Evolutionary conservation across 1,140 invertebrate genomes (phyloP), one percentile per base, ranked within the genome.

Genomic region (Trichomalopsis sarcophagae): DNA sequence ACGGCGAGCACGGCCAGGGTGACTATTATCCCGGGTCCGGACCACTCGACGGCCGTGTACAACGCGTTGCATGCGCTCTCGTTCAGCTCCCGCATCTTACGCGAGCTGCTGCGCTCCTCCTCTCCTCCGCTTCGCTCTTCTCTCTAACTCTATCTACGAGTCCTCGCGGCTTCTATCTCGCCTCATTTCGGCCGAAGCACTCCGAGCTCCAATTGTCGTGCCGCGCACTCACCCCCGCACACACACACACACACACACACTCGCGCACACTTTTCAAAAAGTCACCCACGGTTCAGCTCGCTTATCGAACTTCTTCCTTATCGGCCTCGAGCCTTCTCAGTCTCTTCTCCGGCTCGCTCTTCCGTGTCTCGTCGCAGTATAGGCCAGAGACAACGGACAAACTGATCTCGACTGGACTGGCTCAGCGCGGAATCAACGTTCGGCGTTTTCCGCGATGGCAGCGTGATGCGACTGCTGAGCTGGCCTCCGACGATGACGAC

Each of bases 1-100:
- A 97, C 93, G 71, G 95, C 96, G 75, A 98, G 94, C 86, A 97
- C 94, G 88, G 96, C 95, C 86, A 98, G 94, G 87, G 96, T 96
- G 80, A 95, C 94, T 86, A 98, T 91, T 90, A 96, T 95, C 87
- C 94, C 94, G 44, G 96, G 95, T 92, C 97, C 96, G 87, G 95
- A 95, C 97, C 97, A 98, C 91, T 95, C 94, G 87, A 97, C 96
- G 92, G 95, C 94, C 88, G 96, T 95, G 88, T 96, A 94, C 91
- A 97, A 94, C 90, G 95, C 95, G 91, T 95, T 94, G 93, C 96
- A 97, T 90, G 96, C 95, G 90, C 95, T 94, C 89, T 94, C 96
- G 95, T 97, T 97, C 94, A 97, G 93, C 79, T 93, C 91, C 89
- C 92, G 91, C 92, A 93, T 93, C 89, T 91, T 92, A 90, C 79